Percentiles rank a stretch among this genome's conserved stretches.
These are phyloP conservation scores for Pantala flavescens DNA, from an alignment of 1,140 invertebrate species.

Conservation along the genomic window DNA sequence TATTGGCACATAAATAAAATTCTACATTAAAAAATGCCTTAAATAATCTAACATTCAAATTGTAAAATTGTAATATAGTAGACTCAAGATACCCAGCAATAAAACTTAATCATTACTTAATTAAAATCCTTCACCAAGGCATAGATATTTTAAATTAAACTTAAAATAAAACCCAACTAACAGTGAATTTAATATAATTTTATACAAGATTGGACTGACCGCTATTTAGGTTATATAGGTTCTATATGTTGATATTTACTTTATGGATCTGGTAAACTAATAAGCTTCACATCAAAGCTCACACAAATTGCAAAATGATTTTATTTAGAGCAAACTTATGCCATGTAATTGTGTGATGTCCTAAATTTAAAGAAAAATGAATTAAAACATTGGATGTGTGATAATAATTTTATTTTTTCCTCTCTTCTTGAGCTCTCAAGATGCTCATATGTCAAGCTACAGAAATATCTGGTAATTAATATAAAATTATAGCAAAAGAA, in stretches of 20 bases:
- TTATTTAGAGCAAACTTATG: neutral
- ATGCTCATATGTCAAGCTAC: neutral
- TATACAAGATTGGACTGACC: neutral
- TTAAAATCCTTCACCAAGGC: neutral
- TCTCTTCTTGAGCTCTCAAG: neutral
- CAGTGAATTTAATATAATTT: neutral
- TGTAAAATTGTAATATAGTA: neutral
- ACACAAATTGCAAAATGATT: neutral
- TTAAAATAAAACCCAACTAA: neutral
- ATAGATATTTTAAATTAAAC: neutral
- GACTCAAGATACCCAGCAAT: conserved; percentile 1
- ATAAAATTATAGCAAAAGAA: too few species aligned
- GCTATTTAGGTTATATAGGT: too few species aligned
- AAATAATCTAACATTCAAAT: neutral
- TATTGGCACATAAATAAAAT: neutral
- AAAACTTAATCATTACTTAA: neutral
- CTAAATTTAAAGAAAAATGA: neutral
- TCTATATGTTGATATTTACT: neutral
- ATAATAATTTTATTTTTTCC: neutral
- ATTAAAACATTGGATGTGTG: neutral
- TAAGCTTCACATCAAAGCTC: neutral
- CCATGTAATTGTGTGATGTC: neutral
- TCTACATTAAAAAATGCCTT: neutral
- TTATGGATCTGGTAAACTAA: neutral
- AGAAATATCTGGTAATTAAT: too few species aligned